Conservation (phyloP, 2,797 vertebrate genomes). For the Chelon auratus region DNA sequence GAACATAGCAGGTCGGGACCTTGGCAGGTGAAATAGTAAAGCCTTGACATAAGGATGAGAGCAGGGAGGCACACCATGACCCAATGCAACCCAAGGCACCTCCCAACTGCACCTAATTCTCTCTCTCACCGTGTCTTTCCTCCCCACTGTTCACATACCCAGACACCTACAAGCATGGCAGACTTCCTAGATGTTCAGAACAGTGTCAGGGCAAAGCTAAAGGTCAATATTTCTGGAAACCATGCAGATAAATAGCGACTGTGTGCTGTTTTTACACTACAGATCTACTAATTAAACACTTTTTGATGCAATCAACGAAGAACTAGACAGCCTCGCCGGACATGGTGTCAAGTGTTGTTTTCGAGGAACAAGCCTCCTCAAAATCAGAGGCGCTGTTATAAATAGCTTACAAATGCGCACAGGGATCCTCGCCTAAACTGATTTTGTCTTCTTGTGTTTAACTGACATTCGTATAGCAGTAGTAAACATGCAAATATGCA, state of each 20-base stretch:
- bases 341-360: constrained; percentile 29
- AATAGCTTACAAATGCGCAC: constrained; percentile 36
- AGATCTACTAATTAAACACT: background rate
- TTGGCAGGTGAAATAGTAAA: constrained; percentile 76
- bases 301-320: constrained; percentile 3
- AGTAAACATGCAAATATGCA: constrained; percentile 65
- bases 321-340: constrained; percentile 10
- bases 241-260: constrained; percentile 17
- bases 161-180: constrained; percentile 72
- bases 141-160: constrained; percentile 66
- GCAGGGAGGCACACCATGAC: constrained; percentile 71
- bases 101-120: constrained; percentile 69
- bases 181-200: constrained; percentile 62
- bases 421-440: constrained; percentile 45
- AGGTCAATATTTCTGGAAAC: constrained; percentile 64
- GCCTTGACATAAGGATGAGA: constrained; percentile 76
- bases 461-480: constrained; percentile 73
- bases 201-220: constrained; percentile 64
- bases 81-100: constrained; percentile 58
- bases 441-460: constrained; percentile 53
- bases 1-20: constrained; percentile 63
- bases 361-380: constrained; percentile 1
- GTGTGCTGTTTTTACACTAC: constrained; percentile 11
- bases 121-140: constrained; percentile 62
- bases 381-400: constrained; percentile 34